A percentile compares a stretch with the other conserved stretches of the same genome.
phyloP scores from a whole-genome alignment of 2,113 vertebrate species.

The Ptychochromis oligacanthus region DNA sequence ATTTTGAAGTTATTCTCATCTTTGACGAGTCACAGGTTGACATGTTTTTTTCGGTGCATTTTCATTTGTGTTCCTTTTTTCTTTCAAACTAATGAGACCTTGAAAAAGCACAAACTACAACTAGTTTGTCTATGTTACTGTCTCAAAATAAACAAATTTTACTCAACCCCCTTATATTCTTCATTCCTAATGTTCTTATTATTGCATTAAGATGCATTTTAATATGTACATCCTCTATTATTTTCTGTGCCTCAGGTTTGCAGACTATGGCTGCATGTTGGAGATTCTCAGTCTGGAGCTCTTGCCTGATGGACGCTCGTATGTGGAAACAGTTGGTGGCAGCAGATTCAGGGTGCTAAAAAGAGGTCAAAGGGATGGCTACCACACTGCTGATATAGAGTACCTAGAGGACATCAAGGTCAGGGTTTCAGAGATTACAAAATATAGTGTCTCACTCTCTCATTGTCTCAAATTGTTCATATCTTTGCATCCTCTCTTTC shows the following conservation, averaged over 20 bases:
- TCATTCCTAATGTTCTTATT: not conserved
- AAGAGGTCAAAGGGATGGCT: conserved; percentile 87
- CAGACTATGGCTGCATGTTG: conserved; percentile 89
- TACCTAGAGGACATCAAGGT: conserved; percentile 88
- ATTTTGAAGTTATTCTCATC: not conserved
- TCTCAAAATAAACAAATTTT: not conserved
- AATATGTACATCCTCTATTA: not conserved
- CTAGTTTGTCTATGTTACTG: not conserved
- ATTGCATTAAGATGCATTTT: not conserved
- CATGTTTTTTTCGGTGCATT: not conserved
- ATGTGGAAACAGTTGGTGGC: conserved; percentile 85
- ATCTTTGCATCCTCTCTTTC: not conserved
- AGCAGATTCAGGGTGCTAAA: conserved; percentile 86
- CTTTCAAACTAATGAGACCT: not conserved
- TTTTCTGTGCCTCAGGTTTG: conserved; percentile 78
- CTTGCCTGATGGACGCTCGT: conserved; percentile 86
- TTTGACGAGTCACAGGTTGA: not conserved
- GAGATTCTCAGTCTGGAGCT: conserved; percentile 84
- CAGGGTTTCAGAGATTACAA: not conserved
- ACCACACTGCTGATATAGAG: conserved; percentile 90
- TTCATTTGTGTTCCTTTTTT: not conserved
- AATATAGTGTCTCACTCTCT: not conserved
- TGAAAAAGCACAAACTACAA: not conserved
- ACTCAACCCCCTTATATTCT: not conserved
- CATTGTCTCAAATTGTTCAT: not conserved